Percentiles rank a stretch among this genome's conserved stretches.
Evolutionary conservation across 2,888 invertebrate species (phyloP).

Genomic region (Prosopocoilus inquinatus): DNA sequence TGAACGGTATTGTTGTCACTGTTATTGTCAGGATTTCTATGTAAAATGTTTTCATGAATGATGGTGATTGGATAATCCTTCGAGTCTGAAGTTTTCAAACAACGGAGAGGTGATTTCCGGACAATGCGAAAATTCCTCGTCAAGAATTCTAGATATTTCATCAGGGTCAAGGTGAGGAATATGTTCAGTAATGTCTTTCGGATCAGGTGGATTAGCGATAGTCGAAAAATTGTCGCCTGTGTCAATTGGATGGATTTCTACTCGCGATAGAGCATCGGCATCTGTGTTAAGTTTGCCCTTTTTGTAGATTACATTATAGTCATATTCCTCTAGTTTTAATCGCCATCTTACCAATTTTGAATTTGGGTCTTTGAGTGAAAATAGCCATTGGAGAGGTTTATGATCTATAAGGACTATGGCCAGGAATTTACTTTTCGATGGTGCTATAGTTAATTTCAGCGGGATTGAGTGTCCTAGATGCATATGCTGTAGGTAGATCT

Average conservation of each 20-base stretch:
- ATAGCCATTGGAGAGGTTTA: constrained; percentile 8
- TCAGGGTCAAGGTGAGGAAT: too few relatives aligned
- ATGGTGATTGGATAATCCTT: too few relatives aligned
- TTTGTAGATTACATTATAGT: constrained; percentile 8
- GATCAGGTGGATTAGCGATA: constrained; percentile 5
- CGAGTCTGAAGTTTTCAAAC: too few relatives aligned
- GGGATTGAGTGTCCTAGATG: too few relatives aligned
- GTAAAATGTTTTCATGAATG: not conserved
- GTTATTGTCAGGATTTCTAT: not conserved
- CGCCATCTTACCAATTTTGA: constrained; percentile 6
- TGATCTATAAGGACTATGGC: constrained; percentile 1
- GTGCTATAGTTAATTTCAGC: too few relatives aligned
- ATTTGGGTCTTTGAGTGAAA: constrained; percentile 2
- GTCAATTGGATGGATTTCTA: constrained; percentile 6
- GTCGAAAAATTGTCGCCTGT: not conserved
- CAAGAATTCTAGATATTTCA: too few relatives aligned
- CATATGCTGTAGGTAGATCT: too few relatives aligned
- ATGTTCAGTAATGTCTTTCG: too few relatives aligned
- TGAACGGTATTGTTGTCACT: not conserved
- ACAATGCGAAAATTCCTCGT: too few relatives aligned
- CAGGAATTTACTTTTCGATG: too few relatives aligned
- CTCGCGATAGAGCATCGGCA: constrained; percentile 8
- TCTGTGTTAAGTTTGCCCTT: constrained; percentile 11
- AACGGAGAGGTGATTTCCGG: too few relatives aligned
- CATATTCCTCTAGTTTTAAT: constrained; percentile 10